Percentiles rank a stretch among this genome's conserved stretches.
These are phyloP conservation scores for Drosophila takahashii DNA, from an alignment of 1,140 invertebrate species.

Conservation along the genomic window DNA sequence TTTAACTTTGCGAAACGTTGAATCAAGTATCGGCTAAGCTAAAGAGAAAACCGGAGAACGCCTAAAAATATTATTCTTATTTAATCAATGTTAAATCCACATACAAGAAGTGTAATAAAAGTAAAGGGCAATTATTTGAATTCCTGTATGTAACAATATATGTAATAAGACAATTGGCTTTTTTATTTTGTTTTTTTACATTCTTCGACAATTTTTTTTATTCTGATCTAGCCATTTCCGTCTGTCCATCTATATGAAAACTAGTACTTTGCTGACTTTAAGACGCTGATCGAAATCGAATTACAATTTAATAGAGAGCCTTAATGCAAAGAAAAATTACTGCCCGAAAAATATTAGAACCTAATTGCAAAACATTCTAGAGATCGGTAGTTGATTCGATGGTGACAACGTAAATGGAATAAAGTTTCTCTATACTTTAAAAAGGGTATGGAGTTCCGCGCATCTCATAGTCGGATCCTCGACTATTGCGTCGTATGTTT, in stretches of 20 bases:
- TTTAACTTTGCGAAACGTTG: too few species aligned
- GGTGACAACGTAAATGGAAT: too few species aligned
- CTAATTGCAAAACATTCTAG: too few species aligned
- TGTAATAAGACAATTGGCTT: background rate
- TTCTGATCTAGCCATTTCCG: too few species aligned
- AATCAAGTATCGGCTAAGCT: too few species aligned
- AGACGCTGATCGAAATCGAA: too few species aligned
- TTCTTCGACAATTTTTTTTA: too few species aligned
- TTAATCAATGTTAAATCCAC: too few species aligned
- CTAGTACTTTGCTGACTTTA: background rate
- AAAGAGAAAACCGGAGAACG: too few species aligned
- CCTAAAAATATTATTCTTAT: too few species aligned
- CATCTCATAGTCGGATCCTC: background rate
- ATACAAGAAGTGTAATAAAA: background rate
- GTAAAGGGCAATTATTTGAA: background rate
- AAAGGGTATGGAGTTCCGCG: background rate
- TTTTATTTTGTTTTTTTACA: too few species aligned
- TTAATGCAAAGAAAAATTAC: background rate
- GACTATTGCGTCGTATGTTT: background rate
- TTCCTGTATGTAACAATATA: background rate
- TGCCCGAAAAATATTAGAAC: background rate
- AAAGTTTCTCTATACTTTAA: background rate
- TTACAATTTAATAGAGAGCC: too few species aligned
- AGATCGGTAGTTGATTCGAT: background rate
- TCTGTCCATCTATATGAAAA: background rate